Evolutionary conservation across 2,113 vertebrate genomes (phyloP).

Genomic region (Cranoglanis bouderius): DNA sequence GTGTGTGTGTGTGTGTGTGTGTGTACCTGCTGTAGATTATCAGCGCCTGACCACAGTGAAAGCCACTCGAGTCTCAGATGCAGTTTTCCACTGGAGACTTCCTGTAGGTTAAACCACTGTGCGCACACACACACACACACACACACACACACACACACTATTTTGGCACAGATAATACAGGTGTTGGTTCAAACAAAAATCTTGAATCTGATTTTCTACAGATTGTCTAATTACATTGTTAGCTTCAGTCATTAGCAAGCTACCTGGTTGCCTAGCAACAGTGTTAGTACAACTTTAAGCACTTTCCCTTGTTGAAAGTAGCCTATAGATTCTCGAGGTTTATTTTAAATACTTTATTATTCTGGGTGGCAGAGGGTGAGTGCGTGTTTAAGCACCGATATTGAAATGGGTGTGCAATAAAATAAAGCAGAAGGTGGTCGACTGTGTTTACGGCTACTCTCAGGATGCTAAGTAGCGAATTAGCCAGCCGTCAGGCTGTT

Average conservation of each 20-base stretch:
- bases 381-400: not conserved
- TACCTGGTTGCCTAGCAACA: not conserved
- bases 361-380: not conserved
- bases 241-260: not conserved
- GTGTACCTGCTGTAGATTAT: slow-evolving; percentile 86
- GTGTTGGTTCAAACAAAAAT: not conserved
- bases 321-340: not conserved
- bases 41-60: slow-evolving; percentile 79
- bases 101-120: slow-evolving; percentile 95
- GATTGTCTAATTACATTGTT: not conserved
- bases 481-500: not conserved
- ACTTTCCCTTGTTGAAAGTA: not conserved
- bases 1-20: slow-evolving; percentile 10
- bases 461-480: not conserved
- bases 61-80: slow-evolving; percentile 96
- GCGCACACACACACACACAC: slow-evolving; percentile 25
- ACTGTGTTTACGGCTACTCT: not conserved
- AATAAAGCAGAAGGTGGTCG: not conserved
- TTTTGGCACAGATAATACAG: not conserved
- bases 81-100: slow-evolving; percentile 87
- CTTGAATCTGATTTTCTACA: not conserved
- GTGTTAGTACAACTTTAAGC: not conserved
- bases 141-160: not conserved
- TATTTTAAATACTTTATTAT: not conserved
- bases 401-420: not conserved